These are phyloP conservation scores for Choloepus didactylus DNA, from an alignment of 2,797 vertebrate genomes.

Conservation along the genomic window DNA sequence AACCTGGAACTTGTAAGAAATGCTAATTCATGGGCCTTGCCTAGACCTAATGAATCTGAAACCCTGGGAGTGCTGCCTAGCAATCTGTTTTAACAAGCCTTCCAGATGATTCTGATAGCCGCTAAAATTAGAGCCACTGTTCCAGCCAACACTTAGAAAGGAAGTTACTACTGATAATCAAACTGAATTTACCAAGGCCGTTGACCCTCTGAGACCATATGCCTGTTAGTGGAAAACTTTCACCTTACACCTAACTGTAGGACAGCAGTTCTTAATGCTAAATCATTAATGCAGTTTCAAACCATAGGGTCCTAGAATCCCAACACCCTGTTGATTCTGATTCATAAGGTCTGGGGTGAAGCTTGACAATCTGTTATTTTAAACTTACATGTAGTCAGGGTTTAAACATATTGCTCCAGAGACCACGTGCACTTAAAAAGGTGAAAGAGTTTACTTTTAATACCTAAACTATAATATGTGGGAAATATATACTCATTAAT, in stretches of 20 bases:
- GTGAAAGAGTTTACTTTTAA: neutral
- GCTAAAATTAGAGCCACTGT: rapidly evolving
- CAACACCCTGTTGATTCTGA: neutral
- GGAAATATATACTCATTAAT: neutral
- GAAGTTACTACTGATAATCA: neutral
- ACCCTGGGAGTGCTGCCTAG: too few species aligned
- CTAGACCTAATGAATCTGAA: neutral
- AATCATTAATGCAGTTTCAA: neutral
- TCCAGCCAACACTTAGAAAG: neutral
- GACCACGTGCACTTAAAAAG: neutral
- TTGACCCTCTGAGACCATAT: rapidly evolving
- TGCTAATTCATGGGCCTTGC: neutral
- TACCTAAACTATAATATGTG: neutral
- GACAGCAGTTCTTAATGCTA: neutral
- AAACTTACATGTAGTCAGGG: neutral
- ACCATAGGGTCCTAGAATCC: neutral
- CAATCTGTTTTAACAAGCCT: neutral
- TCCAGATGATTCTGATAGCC: neutral
- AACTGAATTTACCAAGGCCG: too few species aligned
- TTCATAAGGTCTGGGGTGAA: neutral
- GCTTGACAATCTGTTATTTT: neutral
- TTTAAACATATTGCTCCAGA: slow-evolving; percentile 9
- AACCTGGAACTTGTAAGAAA: neutral
- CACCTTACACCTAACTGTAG: neutral
- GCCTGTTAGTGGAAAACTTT: too few species aligned